These are phyloP conservation scores for Melikaiella ostensackeni DNA, from an alignment of 2,888 invertebrate genomes.

Conservation along the genomic window DNA sequence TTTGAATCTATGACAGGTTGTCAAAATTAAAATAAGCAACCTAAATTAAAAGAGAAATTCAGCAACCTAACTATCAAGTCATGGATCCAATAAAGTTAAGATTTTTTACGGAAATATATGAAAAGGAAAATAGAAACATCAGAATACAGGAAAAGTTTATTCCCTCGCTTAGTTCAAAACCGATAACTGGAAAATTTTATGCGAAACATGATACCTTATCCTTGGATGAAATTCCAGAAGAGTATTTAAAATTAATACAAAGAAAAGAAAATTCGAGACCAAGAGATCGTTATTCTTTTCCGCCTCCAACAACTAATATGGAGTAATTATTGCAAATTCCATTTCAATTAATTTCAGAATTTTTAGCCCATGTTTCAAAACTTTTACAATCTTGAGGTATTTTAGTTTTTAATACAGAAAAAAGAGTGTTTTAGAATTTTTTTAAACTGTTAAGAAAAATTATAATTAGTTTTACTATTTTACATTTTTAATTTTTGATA, in stretches of 20 bases:
- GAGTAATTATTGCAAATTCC: slow-evolving; percentile 61
- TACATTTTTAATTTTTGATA: slow-evolving; percentile 48
- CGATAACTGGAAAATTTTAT: slow-evolving; percentile 70
- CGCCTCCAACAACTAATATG: slow-evolving; percentile 69
- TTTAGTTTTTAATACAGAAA: too few species aligned
- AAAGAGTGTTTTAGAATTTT: too few species aligned
- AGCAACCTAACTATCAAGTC: background rate
- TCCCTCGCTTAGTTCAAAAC: slow-evolving; percentile 54
- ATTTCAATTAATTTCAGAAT: slow-evolving; percentile 20
- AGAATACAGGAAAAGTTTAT: slow-evolving; percentile 63
- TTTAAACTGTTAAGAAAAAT: too few species aligned
- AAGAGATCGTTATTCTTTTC: slow-evolving; percentile 63
- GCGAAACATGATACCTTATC: slow-evolving; percentile 65
- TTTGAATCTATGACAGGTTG: background rate
- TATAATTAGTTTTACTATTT: background rate
- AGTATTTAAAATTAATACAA: slow-evolving; percentile 64
- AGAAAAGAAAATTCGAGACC: slow-evolving; percentile 58
- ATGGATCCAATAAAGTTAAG: slow-evolving; percentile 65
- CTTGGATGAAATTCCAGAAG: slow-evolving; percentile 55
- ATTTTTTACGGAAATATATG: slow-evolving; percentile 66
- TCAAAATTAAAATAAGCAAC: background rate
- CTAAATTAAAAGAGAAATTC: background rate
- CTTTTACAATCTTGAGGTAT: background rate
- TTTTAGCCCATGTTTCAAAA: background rate
- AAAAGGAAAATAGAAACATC: slow-evolving; percentile 64